These are phyloP conservation scores for Leptinotarsa tumamoca DNA, from an alignment of 2,888 invertebrate species.

Conservation along the genomic window DNA sequence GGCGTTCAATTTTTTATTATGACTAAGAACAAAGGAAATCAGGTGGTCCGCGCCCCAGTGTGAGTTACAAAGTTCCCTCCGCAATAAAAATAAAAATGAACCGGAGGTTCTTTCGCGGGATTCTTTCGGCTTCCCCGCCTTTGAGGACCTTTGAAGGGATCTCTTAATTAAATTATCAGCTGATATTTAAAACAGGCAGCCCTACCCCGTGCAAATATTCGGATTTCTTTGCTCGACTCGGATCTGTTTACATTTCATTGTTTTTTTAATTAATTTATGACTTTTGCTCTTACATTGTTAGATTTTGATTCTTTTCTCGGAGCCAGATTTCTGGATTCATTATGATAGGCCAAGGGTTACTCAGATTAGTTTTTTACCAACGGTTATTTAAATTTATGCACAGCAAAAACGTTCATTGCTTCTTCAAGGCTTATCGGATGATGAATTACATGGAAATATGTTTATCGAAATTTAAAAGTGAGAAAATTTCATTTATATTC, in stretches of 20 bases:
- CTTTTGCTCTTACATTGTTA: slow-evolving; percentile 37
- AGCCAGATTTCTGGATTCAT: background rate
- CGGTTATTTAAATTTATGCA: background rate
- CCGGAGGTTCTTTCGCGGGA: slow-evolving; percentile 49
- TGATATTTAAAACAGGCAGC: slow-evolving; percentile 65
- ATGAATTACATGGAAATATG: too few relatives aligned
- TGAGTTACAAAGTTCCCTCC: slow-evolving; percentile 54
- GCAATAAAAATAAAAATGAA: slow-evolving; percentile 62
- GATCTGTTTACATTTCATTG: slow-evolving; percentile 49
- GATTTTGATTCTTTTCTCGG: slow-evolving; percentile 24
- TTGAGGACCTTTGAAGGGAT: slow-evolving; percentile 58
- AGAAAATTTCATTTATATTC: too few relatives aligned
- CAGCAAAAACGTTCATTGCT: background rate
- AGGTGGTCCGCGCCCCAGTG: slow-evolving; percentile 51
- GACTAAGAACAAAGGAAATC: slow-evolving; percentile 53
- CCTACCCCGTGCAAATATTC: slow-evolving; percentile 47
- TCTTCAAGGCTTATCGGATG: too few relatives aligned
- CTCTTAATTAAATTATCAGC: slow-evolving; percentile 68
- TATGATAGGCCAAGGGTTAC: background rate
- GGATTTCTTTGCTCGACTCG: slow-evolving; percentile 40
- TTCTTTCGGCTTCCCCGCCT: slow-evolving; percentile 59
- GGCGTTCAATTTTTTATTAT: slow-evolving; percentile 41
- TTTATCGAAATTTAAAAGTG: too few relatives aligned
- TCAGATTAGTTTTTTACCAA: background rate
- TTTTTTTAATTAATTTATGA: slow-evolving; percentile 50